Percentiles rank a stretch among this genome's conserved stretches.
Evolutionary conservation across 2,797 vertebrate genomes (phyloP).

Genomic region (Oryzias dopingdopingensis): DNA sequence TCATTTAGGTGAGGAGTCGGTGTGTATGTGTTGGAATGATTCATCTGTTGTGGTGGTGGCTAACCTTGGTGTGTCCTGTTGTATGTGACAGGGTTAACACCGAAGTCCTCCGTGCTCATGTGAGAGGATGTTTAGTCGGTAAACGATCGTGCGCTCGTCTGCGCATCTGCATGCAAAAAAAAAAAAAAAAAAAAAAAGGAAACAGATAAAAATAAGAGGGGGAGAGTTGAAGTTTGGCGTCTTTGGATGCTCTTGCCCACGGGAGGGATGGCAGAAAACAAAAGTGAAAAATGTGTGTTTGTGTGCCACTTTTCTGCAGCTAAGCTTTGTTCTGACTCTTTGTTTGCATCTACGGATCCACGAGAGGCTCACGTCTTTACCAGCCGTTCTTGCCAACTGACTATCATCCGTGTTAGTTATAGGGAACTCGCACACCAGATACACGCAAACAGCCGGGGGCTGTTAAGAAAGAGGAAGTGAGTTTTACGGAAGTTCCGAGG

Average conservation of each 20-base stretch:
- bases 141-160: constrained; percentile 34
- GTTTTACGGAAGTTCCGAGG: constrained; percentile 45
- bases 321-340: constrained; percentile 43
- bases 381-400: constrained; percentile 37
- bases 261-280: constrained; percentile 64
- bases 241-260: constrained; percentile 76
- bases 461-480: constrained; percentile 54
- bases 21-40: constrained; percentile 45
- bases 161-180: constrained; percentile 35
- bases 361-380: constrained; percentile 12
- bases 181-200: constrained; percentile 64
- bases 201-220: constrained; percentile 15
- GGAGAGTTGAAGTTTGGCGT: constrained; percentile 49
- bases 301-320: constrained; percentile 40
- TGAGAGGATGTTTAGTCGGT: constrained; percentile 31
- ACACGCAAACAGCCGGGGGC: constrained; percentile 18
- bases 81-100: constrained; percentile 97
- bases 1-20: constrained; percentile 52
- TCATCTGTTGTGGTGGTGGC: constrained; percentile 91
- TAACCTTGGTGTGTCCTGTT: constrained; percentile 99
- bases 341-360: constrained; percentile 14
- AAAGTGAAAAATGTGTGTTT: constrained; percentile 43
- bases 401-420: too few species aligned
- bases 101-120: constrained; percentile 42
- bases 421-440: neutral